phyloP scores from a whole-genome alignment of 2,797 vertebrate species.

The Mycteria americana region DNA sequence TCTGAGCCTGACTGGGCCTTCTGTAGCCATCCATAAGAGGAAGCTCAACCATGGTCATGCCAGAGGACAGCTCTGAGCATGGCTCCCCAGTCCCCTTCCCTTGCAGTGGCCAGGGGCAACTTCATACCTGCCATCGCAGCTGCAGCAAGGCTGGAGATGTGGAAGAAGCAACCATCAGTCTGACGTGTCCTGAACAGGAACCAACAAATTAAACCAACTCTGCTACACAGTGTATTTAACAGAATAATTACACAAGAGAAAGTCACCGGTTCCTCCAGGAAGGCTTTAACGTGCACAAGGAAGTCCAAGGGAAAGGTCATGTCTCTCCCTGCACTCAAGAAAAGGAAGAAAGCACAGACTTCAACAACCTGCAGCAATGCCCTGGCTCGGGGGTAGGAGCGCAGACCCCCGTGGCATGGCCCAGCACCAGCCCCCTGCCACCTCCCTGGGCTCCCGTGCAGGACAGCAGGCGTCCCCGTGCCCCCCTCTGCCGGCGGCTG shows the following conservation, averaged over 20 bases:
- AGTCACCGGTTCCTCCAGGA: not conserved
- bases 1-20: not conserved
- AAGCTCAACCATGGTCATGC: not conserved
- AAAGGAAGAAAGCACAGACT: not conserved
- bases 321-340: not conserved
- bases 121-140: not conserved
- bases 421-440: accelerated
- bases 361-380: not conserved
- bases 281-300: not conserved
- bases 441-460: not conserved
- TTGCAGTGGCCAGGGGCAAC: not conserved
- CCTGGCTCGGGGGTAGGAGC: not conserved
- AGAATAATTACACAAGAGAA: not conserved
- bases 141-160: not conserved
- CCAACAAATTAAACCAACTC: not conserved
- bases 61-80: not conserved
- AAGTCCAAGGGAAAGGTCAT: not conserved
- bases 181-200: not conserved
- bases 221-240: not conserved
- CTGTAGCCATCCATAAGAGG: not conserved
- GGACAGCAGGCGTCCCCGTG: accelerated
- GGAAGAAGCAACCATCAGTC: not conserved
- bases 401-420: accelerated
- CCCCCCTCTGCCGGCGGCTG: accelerated
- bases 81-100: not conserved